Conservation (phyloP, 2,797 vertebrate genomes). For the Mormyrops boulengeri region DNA sequence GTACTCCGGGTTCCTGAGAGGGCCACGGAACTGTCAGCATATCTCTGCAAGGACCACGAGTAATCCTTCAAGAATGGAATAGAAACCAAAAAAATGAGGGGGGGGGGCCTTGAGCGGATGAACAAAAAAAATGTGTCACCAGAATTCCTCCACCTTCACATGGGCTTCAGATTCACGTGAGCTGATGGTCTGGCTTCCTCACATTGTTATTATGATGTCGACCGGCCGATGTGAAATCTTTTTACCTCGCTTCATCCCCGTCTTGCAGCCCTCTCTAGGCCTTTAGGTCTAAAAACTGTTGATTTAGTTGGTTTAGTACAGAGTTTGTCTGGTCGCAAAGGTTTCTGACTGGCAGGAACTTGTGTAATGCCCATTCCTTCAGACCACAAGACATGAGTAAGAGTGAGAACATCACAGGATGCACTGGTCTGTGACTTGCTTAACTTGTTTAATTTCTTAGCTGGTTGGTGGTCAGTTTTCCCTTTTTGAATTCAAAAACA, state of each 20-base stretch:
- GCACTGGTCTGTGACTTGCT: background rate
- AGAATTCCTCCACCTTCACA: background rate
- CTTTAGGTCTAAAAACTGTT: background rate
- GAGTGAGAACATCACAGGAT: background rate
- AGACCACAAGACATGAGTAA: constrained; percentile 4
- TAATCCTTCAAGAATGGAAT: constrained; percentile 19
- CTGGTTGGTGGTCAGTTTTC: background rate
- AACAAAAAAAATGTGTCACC: background rate
- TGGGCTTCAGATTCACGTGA: background rate
- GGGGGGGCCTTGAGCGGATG: background rate
- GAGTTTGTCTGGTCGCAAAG: background rate
- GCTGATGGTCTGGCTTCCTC: background rate
- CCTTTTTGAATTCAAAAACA: background rate
- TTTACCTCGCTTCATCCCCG: background rate
- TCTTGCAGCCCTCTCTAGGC: background rate
- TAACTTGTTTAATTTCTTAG: background rate
- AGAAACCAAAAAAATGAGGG: background rate
- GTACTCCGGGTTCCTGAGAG: constrained; percentile 27
- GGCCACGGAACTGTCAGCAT: constrained; percentile 18
- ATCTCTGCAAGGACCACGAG: constrained; percentile 13
- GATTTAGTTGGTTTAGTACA: background rate
- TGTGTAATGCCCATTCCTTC: background rate
- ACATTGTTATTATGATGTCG: background rate
- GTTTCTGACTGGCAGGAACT: background rate
- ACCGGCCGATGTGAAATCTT: background rate